Conservation (phyloP, 2,888 invertebrate genomes). For the Cantharis nigra region DNA sequence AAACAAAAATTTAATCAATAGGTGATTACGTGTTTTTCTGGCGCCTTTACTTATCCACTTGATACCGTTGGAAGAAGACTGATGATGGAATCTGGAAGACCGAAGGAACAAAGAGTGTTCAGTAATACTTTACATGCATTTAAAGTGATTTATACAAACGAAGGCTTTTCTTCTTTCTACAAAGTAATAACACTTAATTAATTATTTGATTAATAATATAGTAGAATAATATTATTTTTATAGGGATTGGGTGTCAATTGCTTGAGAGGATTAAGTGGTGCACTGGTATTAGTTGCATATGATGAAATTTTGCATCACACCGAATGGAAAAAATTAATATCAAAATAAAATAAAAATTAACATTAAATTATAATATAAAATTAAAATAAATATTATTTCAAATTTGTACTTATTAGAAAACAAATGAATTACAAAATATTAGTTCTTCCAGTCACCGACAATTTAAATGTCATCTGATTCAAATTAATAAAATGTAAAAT, state of each 20-base stretch:
- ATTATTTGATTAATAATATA: background rate
- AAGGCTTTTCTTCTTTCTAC: conserved; percentile 29
- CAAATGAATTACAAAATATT: background rate
- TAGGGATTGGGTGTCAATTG: conserved; percentile 17
- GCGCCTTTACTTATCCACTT: conserved; percentile 25
- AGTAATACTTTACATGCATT: conserved; percentile 6
- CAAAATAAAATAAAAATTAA: conserved; percentile 2
- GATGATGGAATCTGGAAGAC: conserved; percentile 31
- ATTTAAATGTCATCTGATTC: background rate
- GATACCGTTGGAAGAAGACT: conserved; percentile 29
- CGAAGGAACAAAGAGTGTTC: conserved; percentile 9
- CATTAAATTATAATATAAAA: background rate
- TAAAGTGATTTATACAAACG: conserved; percentile 12
- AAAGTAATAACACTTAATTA: conserved; percentile 5
- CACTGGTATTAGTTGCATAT: conserved; percentile 32
- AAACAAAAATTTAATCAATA: background rate
- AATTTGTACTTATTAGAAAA: background rate
- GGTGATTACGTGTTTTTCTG: conserved; percentile 16
- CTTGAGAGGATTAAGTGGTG: conserved; percentile 28
- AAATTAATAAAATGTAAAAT: background rate
- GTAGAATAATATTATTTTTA: background rate
- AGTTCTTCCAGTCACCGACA: background rate
- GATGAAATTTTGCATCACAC: conserved; percentile 33
- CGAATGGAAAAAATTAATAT: conserved; percentile 18
- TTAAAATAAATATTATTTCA: background rate